Evolutionary conservation across 2,113 vertebrate genomes (phyloP).

Genomic region (Alethe diademata): DNA sequence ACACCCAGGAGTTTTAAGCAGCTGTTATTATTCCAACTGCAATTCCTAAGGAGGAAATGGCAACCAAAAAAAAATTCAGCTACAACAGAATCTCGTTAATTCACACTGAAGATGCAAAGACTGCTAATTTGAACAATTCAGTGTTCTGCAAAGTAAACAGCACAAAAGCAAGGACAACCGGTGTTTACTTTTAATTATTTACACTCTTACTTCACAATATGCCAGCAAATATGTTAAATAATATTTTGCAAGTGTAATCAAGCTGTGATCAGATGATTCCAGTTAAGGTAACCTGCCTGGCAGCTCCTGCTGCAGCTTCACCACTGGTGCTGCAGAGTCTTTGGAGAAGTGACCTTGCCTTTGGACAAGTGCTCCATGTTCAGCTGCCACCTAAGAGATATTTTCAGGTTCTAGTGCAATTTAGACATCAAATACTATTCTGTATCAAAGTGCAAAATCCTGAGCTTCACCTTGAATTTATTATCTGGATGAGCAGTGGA

Average conservation of each 20-base stretch:
- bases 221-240: constrained; percentile 29
- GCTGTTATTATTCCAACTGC: constrained; percentile 29
- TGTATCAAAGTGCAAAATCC: neutral
- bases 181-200: constrained; percentile 59
- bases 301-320: neutral
- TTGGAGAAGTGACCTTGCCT: neutral
- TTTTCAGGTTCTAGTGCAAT: neutral
- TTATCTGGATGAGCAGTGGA: neutral
- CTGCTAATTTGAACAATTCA: constrained; percentile 21
- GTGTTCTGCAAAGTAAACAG: constrained; percentile 43
- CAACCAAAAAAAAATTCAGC: neutral
- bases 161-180: constrained; percentile 49
- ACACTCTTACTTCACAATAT: neutral
- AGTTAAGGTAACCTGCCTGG: neutral
- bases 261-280: constrained; percentile 1
- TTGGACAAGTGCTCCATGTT: accelerated
- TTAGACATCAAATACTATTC: neutral
- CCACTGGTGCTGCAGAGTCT: neutral
- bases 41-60: constrained; percentile 20
- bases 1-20: constrained; percentile 44
- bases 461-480: neutral
- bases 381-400: neutral
- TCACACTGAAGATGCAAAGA: constrained; percentile 22
- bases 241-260: constrained; percentile 43
- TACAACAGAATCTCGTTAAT: constrained; percentile 11